phyloP scores from a whole-genome alignment of 1,140 invertebrate genomes.

The Ceratina australensis region DNA sequence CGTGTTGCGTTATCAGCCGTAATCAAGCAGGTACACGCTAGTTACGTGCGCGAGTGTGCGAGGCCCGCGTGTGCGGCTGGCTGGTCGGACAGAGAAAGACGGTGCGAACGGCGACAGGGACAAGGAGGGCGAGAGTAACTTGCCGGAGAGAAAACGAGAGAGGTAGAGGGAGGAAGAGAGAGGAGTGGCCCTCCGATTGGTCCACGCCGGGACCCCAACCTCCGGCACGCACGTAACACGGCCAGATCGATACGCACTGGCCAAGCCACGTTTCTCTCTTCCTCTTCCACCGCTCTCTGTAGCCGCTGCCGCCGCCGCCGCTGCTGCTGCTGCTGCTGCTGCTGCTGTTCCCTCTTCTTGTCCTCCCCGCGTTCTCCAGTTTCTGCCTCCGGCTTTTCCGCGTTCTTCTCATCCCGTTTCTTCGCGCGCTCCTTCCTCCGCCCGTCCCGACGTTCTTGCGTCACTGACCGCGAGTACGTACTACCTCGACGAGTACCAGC shows the following conservation, averaged over 20 bases:
- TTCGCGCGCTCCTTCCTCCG: not conserved
- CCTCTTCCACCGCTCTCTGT: constrained; percentile 51
- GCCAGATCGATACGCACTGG: constrained; percentile 80
- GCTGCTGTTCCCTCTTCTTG: constrained; percentile 25
- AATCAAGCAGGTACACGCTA: constrained; percentile 61
- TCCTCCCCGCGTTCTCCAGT: constrained; percentile 2
- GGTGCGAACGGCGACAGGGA: constrained; percentile 30
- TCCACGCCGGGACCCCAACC: constrained; percentile 75
- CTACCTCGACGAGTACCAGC: constrained; percentile 26
- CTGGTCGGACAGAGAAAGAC: constrained; percentile 20
- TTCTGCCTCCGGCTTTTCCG: constrained; percentile 3
- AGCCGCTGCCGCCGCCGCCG: no score
- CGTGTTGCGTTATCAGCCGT: constrained; percentile 65
- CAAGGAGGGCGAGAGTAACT: constrained; percentile 51
- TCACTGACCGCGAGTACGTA: constrained; percentile 22
- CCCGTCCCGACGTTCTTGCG: constrained; percentile 2
- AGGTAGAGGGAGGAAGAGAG: constrained; percentile 62
- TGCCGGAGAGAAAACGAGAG: constrained; percentile 50
- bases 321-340: constrained; percentile 18
- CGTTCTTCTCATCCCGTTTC: constrained; percentile 2
- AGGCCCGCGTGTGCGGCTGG: constrained; percentile 14
- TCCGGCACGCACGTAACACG: constrained; percentile 76
- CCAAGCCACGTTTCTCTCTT: constrained; percentile 73
- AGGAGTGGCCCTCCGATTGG: constrained; percentile 78
- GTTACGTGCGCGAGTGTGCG: constrained; percentile 27